Conservation (phyloP, 92 coral and sea anemone genomes). For the Epizoanthus scotinus region DNA sequence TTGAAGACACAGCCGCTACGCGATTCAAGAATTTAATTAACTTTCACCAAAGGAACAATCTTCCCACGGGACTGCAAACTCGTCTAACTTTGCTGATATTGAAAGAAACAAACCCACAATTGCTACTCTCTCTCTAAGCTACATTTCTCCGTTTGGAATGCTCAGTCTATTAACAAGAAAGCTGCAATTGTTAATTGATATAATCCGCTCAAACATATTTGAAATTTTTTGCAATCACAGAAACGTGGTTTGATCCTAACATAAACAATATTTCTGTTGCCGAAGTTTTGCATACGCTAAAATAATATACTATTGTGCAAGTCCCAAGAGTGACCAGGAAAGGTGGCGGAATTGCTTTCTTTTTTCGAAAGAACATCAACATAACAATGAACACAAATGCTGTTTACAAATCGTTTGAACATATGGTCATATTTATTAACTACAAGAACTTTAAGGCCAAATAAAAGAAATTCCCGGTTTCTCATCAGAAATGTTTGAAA, state of each 20-base stretch:
- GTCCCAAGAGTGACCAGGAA: slow-evolving; percentile 39
- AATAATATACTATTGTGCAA: slow-evolving; percentile 27
- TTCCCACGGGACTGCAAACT: neutral
- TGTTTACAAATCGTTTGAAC: slow-evolving; percentile 30
- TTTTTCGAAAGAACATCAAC: slow-evolving; percentile 27
- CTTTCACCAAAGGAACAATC: too few species aligned
- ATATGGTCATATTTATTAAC: slow-evolving; percentile 11
- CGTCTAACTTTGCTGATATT: neutral
- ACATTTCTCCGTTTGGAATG: slow-evolving; percentile 31
- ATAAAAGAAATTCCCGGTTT: too few species aligned
- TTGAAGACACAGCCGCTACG: too few species aligned
- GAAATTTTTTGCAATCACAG: slow-evolving; percentile 36
- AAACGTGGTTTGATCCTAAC: slow-evolving; percentile 15
- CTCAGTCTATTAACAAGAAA: slow-evolving; percentile 28
- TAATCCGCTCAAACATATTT: slow-evolving; percentile 23
- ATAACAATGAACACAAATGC: slow-evolving; percentile 5
- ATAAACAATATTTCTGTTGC: slow-evolving; percentile 7
- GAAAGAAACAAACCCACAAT: too few species aligned
- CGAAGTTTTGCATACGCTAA: slow-evolving; percentile 37
- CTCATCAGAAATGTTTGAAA: too few species aligned
- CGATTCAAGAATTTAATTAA: too few species aligned
- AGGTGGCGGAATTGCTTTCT: slow-evolving; percentile 46
- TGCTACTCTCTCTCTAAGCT: slow-evolving; percentile 1
- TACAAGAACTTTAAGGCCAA: neutral
- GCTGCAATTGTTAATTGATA: slow-evolving; percentile 16